phyloP scores from a whole-genome alignment of 2,797 vertebrate genomes.

The Coluber constrictor region DNA sequence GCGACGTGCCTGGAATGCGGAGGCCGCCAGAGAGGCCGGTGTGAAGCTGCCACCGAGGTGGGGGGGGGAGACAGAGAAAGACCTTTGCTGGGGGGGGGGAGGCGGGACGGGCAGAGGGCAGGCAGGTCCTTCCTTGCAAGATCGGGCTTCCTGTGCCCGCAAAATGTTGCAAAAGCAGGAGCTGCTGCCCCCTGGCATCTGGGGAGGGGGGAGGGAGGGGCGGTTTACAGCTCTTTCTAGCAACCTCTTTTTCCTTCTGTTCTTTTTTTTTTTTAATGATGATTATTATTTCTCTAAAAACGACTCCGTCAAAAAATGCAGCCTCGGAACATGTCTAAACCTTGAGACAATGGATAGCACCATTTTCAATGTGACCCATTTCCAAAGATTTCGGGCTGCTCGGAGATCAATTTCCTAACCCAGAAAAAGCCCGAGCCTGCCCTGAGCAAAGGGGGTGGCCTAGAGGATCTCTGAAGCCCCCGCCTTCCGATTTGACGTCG shows the following conservation, averaged over 20 bases:
- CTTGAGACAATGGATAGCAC: background rate
- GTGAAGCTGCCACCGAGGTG: background rate
- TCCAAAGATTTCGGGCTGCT: background rate
- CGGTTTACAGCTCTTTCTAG: background rate
- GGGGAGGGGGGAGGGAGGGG: background rate
- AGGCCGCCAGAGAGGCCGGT: background rate
- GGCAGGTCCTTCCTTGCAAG: background rate
- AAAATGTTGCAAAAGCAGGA: background rate
- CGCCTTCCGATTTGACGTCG: background rate
- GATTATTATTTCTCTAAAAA: background rate
- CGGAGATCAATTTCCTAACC: background rate
- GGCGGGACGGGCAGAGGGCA: accelerated
- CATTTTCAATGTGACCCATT: accelerated
- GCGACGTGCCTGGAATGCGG: slow-evolving; percentile 9
- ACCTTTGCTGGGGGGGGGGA: background rate
- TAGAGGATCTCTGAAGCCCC: background rate
- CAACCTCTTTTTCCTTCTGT: background rate
- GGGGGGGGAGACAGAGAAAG: background rate
- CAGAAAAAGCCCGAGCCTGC: background rate
- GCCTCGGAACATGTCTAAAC: background rate
- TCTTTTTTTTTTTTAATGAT: background rate
- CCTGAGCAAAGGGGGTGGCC: background rate
- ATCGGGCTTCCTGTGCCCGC: background rate
- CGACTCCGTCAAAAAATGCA: background rate
- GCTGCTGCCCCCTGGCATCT: background rate